Percentiles rank a stretch among this genome's conserved stretches.
These are phyloP conservation scores for Dicyrtomina minuta DNA, from an alignment of 2,888 invertebrate genomes.

Conservation along the genomic window DNA sequence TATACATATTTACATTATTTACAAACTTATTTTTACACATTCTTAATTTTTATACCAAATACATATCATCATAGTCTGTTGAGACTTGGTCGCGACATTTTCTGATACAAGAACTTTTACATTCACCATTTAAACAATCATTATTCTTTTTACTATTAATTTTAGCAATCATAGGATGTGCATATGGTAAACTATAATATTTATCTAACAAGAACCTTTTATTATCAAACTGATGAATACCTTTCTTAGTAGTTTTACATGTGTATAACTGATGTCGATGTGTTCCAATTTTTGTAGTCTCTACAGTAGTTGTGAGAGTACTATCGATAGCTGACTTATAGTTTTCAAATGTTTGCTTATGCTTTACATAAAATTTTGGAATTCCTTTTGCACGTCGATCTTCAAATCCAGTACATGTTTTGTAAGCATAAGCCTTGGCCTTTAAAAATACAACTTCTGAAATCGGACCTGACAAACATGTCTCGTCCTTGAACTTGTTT, in stretches of 20 bases:
- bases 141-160: neutral
- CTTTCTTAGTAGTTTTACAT: neutral
- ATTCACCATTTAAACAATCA: neutral
- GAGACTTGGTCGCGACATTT: too few species aligned
- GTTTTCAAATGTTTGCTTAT: neutral
- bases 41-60: neutral
- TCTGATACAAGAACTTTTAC: too few species aligned
- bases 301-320: neutral
- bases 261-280: slow-evolving; percentile 26
- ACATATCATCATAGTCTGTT: neutral
- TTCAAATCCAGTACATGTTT: neutral
- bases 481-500: slow-evolving; percentile 55
- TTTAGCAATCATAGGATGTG: neutral
- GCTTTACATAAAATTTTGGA: neutral
- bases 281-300: too few species aligned
- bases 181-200: slow-evolving; percentile 18
- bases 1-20: neutral
- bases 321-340: neutral
- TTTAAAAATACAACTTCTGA: slow-evolving; percentile 50
- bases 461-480: slow-evolving; percentile 45
- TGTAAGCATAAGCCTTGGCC: slow-evolving; percentile 25
- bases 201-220: slow-evolving; percentile 18
- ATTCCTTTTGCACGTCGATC: slow-evolving; percentile 18
- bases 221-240: slow-evolving; percentile 4
- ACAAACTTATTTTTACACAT: neutral